Evolutionary conservation across 2,888 invertebrate genomes (phyloP), one percentile per base, ranked within the genome.

Genomic region (Zhuqinia jingwanae): DNA sequence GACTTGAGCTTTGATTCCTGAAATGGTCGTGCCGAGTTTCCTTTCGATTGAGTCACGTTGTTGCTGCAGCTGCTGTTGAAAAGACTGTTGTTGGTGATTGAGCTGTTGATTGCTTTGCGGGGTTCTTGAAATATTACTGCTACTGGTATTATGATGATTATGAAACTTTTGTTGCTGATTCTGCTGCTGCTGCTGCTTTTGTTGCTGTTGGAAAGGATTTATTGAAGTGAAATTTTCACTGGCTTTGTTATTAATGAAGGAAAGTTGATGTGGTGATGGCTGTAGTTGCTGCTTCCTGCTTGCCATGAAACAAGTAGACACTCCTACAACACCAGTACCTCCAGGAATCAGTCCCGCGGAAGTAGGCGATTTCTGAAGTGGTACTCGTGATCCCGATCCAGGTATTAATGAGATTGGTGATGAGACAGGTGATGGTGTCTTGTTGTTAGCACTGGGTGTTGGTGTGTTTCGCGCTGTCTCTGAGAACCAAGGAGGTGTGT

Each of bases 281-380:
- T 63, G 58, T 10, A 63, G 83, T 17, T 80, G 80, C 42, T 70
- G 80, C 30, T 81, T 65, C 11, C 58, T 75, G 17, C 75, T 75
- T n/a, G 75, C 75, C 75, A 75, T 78, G 53, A 83, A 80, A 42
- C 53, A 53, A 13, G 78, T 63, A 36, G 77, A 58, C 25, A 20
- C 60, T 22, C 56, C 30, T 2, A 6, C 58, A 6, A 36, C 45
- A 6, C 65, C 65, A 36, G 65, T 30, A 17, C 17, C 68, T 25
- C 47, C 70, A 73, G 70, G 47, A 73, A 73, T 22, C 50, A 47
- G 47, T 73, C 47, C 70, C 2, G 45, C 25, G 15, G 81, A 56
- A 73, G 60, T 42, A 58, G 60, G 75, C 27, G 85, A 85, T 73
- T 85, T 85, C 47, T 85, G 85, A 25, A 85, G 85, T n/a, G 77